Evolutionary conservation across 2,113 vertebrate genomes (phyloP), one percentile per base, ranked within the genome.

Genomic region (Cervus canadensis): DNA sequence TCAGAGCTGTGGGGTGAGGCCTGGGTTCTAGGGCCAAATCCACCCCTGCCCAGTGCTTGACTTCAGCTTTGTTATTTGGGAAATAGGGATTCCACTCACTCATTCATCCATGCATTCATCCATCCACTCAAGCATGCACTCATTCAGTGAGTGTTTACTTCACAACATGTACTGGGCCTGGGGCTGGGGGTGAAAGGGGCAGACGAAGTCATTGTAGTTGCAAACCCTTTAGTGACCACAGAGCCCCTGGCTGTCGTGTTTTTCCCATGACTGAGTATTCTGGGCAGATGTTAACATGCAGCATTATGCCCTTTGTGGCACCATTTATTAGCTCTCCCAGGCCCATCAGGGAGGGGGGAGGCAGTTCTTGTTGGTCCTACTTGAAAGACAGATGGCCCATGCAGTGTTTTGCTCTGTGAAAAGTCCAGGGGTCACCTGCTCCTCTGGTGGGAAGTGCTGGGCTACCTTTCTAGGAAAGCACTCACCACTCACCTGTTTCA

Each of bases 131-230:
- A 81, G 13, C 28, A 2, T n/a, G 43, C 25, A 1, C 14, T 28
- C 8, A 1, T 23, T 62, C 10, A 21, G 28, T 21, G 36, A 91
- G 28, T 33, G 23, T 30, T 52, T 45, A 45, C 36, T 91, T 64
- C 83, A 4, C 10, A 40, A 21, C 83, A 52, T 4, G 12, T 16
- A 5, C 45, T 26, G 17, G n/a, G 17, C 71, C 25, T 6, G 12
- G 45, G 33, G 14, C 23, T 60, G 43, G 13, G 33, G 15, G 2
- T 13, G 25, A 48, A 71, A 43, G n/a, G 23, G n/a, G 7, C 40
- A n/a, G 43, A n/a, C 10, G 3, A 14, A 17, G 25, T 50, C 2
- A 0, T 45, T 2, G 0, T 52, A 36, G 59, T 19, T 33, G 5
- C 30, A 33, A 90, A 67, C 57, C 52, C 13, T 79, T 64, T 64